Evolutionary conservation across 2,797 vertebrate genomes (phyloP).

Genomic region (Danio kyathit): DNA sequence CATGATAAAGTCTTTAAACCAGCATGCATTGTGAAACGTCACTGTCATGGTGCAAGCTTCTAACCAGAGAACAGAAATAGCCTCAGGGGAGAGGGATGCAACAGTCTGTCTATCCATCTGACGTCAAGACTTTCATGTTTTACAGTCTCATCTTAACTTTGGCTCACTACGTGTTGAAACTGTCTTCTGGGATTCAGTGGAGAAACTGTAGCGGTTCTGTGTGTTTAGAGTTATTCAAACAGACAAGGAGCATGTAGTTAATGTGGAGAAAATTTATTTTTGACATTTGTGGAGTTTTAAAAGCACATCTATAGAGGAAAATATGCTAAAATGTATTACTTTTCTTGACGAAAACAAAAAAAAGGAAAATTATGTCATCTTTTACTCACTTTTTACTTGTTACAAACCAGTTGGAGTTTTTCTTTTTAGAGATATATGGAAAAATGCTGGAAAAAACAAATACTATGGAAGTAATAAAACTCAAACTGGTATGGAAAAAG

Average conservation of each 20-base stretch:
- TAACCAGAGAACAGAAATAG: background rate
- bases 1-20: background rate
- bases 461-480: too few relatives aligned
- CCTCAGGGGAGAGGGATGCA: background rate
- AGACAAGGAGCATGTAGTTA: background rate
- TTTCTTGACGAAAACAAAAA: too few relatives aligned
- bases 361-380: too few relatives aligned
- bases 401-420: too few relatives aligned
- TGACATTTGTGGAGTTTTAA: background rate
- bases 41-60: background rate
- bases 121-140: conserved; percentile 6
- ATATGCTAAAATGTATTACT: background rate
- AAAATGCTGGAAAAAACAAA: too few relatives aligned
- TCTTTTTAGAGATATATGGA: too few relatives aligned
- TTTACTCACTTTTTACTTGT: too few relatives aligned
- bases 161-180: conserved; percentile 2
- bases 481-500: too few relatives aligned
- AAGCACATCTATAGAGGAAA: background rate
- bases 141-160: background rate
- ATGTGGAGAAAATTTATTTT: conserved; percentile 24
- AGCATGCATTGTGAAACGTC: conserved; percentile 20
- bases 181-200: conserved; percentile 19
- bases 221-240: background rate
- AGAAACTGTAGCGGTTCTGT: conserved; percentile 28
- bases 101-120: background rate